These are phyloP conservation scores for Brachylomia viminalis DNA, from an alignment of 2,888 invertebrate genomes.

Conservation along the genomic window DNA sequence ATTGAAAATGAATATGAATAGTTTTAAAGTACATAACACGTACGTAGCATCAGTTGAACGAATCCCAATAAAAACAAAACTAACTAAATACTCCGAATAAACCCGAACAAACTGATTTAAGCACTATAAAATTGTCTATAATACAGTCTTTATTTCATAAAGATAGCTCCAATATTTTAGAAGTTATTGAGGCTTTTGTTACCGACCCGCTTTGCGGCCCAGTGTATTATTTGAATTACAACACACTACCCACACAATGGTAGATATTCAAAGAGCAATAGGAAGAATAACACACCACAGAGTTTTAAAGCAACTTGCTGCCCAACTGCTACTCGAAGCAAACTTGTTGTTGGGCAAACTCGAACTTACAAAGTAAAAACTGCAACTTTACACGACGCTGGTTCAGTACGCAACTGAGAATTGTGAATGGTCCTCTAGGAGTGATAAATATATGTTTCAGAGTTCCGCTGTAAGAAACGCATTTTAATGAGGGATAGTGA, in stretches of 20 bases:
- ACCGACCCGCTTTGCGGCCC: too few species aligned
- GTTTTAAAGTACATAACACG: background rate
- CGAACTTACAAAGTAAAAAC: slow-evolving; percentile 51
- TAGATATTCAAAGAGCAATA: background rate
- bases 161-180: too few species aligned
- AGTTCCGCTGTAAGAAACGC: slow-evolving; percentile 54
- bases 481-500: slow-evolving; percentile 23
- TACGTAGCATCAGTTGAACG: background rate
- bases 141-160: too few species aligned
- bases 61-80: background rate
- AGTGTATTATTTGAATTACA: slow-evolving; percentile 15
- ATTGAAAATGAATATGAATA: background rate
- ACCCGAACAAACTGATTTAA: background rate
- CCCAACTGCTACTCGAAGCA: slow-evolving; percentile 9
- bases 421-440: slow-evolving; percentile 51
- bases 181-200: too few species aligned
- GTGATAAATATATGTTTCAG: slow-evolving; percentile 62
- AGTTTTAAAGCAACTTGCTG: slow-evolving; percentile 44
- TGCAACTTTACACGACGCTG: slow-evolving; percentile 42
- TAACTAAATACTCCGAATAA: background rate
- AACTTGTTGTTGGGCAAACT: slow-evolving; percentile 48
- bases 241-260: background rate
- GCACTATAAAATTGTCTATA: too few species aligned
- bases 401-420: slow-evolving; percentile 55
- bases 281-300: slow-evolving; percentile 1